Base-by-base conservation (phyloP, 2,797 vertebrate species). In the Lutra lutra region DNA sequence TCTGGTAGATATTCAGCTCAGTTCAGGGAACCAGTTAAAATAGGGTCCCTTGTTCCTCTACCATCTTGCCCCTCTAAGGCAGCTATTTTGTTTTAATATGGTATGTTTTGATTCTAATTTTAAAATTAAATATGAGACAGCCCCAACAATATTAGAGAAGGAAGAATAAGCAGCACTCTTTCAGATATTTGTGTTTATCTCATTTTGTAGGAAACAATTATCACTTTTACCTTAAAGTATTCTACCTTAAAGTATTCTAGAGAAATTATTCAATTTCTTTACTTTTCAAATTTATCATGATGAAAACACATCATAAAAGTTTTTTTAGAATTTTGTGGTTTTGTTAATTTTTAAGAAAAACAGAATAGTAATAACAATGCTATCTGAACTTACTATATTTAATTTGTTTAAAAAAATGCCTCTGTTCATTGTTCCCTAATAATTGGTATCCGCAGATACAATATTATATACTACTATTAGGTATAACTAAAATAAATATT, bases 401-500 rank as follows among this genome's bases (percentile, higher is more conserved):
- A 64, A 25, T 84, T 38, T 91, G 17, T 80, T 9, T 78, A 96
- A 88, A 86, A 27, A 43, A 78, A 21, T 40, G 14, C 0, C 43
- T 96, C 73, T 4, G 3, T 79, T 91, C 4, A 68, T 86, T 91
- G 2, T 87, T 91, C 4, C 10, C 94, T 93, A 87, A 46, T 60
- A 90, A 68, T 12, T 62, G 10, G 12, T 79, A 10, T 66, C 12
- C 35, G 46, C 20, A 51, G 7, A 32, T 46, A 70, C 5, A 73
- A 38, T n/a, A 79, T 56, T 75, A 6, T 38, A 29, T 54, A 66
- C 25, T 23, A 58, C 7, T 56, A 8, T 84, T 91, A 73, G 77
- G 82, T 79, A 60, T 46, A 93, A 86, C 78, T 40, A 87, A 96
- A 92, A 92, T 54, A 5, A 94, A 64, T 93, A 83, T 54, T 75